Conservation (phyloP, 2,888 invertebrate genomes). For the Morpho helenor region DNA sequence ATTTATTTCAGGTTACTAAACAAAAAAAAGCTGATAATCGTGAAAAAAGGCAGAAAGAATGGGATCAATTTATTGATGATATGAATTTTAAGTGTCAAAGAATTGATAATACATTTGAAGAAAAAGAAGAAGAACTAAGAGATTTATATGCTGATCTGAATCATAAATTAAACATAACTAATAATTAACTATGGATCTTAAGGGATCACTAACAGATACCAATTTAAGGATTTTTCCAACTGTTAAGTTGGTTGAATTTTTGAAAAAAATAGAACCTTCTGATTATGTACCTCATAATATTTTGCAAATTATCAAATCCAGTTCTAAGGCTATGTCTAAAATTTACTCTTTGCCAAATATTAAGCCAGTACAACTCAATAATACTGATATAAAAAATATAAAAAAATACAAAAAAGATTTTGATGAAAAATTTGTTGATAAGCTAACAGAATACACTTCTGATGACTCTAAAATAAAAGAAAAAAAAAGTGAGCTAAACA, state of each 20-base stretch:
- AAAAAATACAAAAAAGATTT: conserved; percentile 39
- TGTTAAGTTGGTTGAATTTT: conserved; percentile 73
- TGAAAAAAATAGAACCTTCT: conserved; percentile 66
- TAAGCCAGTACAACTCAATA: conserved; percentile 37
- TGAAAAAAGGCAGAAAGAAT: conserved; percentile 74
- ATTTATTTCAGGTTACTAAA: conserved; percentile 11
- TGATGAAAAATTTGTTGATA: not conserved
- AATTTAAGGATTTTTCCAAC: conserved; percentile 83
- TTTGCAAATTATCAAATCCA: conserved; percentile 42
- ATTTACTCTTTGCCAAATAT: conserved; percentile 29
- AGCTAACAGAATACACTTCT: not conserved
- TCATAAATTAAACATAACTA: conserved; percentile 82
- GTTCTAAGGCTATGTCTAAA: conserved; percentile 29
- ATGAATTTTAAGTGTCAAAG: conserved; percentile 86
- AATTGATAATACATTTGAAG: conserved; percentile 87
- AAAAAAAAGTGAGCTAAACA: not conserved
- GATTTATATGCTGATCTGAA: conserved; percentile 88
- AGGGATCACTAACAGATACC: conserved; percentile 81
- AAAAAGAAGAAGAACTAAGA: conserved; percentile 87
- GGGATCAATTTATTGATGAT: conserved; percentile 88
- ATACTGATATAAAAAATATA: conserved; percentile 47
- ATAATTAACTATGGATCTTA: conserved; percentile 66
- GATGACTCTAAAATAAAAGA: not conserved
- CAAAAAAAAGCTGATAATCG: conserved; percentile 47
- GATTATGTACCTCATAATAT: conserved; percentile 76